Evolutionary conservation across 2,888 invertebrate genomes (phyloP).

Genomic region (Hirtodrosophila duncani): DNA sequence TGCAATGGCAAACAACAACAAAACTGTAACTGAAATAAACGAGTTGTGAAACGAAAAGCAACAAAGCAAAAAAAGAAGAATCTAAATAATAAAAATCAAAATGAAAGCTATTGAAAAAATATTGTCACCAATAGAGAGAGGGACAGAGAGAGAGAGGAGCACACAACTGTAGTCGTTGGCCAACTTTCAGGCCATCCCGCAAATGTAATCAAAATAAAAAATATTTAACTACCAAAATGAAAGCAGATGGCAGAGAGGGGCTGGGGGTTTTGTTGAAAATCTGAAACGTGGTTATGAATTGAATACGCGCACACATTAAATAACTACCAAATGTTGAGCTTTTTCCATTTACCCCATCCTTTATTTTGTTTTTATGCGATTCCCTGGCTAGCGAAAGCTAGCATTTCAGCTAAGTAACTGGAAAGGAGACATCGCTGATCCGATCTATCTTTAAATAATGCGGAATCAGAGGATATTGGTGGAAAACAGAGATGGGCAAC

Average conservation of each 20-base stretch:
- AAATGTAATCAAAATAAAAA: slow-evolving; percentile 43
- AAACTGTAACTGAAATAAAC: slow-evolving; percentile 1
- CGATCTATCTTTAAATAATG: no score
- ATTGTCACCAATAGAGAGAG: slow-evolving; percentile 39
- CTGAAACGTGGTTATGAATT: slow-evolving; percentile 63
- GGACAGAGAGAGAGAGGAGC: no score
- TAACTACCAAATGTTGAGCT: slow-evolving; percentile 37
- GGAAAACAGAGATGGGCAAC: no score
- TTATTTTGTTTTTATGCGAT: neutral
- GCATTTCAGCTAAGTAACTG: no score
- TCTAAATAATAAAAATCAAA: slow-evolving; percentile 72
- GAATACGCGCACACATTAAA: slow-evolving; percentile 60
- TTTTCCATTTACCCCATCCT: slow-evolving; percentile 9
- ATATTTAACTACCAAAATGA: slow-evolving; percentile 59
- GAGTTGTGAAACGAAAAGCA: no score
- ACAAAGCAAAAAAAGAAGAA: slow-evolving; percentile 14
- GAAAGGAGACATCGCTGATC: no score
- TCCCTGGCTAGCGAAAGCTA: neutral
- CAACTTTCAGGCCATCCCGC: neutral
- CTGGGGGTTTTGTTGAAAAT: slow-evolving; percentile 4
- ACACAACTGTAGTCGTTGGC: slow-evolving; percentile 1
- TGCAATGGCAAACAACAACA: slow-evolving; percentile 39
- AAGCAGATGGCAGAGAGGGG: slow-evolving; percentile 23
- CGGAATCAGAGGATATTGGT: no score
- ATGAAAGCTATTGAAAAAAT: slow-evolving; percentile 65